These are phyloP conservation scores for Dicranocentrus wangi DNA, from an alignment of 2,888 invertebrate species.

Conservation along the genomic window DNA sequence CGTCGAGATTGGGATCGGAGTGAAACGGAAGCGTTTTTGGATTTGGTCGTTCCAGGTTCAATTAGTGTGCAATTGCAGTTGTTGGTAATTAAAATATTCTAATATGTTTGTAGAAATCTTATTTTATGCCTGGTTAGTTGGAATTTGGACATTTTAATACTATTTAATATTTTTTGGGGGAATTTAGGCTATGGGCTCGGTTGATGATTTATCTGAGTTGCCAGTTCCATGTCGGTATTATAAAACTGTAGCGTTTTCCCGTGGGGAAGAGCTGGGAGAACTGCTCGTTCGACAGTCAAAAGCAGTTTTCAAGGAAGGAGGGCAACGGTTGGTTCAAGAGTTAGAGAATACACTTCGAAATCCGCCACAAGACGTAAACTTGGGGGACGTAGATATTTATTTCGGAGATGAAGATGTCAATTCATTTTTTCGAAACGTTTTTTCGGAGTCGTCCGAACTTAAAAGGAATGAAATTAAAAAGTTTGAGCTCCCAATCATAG, in stretches of 20 bases:
- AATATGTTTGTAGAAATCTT: not conserved
- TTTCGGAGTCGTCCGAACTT: too few relatives aligned
- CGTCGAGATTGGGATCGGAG: conserved; percentile 16
- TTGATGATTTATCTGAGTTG: not conserved
- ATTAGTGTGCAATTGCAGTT: conserved; percentile 22
- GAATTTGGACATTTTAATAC: not conserved
- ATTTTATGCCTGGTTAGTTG: not conserved
- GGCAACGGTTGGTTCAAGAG: not conserved
- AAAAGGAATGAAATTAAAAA: too few relatives aligned
- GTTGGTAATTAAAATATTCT: conserved; percentile 46
- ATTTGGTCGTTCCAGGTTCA: conserved; percentile 32
- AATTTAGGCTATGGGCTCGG: not conserved
- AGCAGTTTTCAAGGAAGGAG: conserved; percentile 22
- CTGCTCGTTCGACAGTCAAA: conserved; percentile 26
- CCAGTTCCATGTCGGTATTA: conserved; percentile 52
- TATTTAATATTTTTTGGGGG: too few relatives aligned
- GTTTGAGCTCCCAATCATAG: too few relatives aligned
- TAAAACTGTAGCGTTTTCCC: conserved; percentile 14
- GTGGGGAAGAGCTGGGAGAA: conserved; percentile 51
- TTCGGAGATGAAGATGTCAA: not conserved
- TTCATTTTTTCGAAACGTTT: too few relatives aligned
- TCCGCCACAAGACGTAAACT: not conserved
- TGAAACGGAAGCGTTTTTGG: conserved; percentile 32
- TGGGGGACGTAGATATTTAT: not conserved
- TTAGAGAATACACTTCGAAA: not conserved